Base-by-base conservation (phyloP, 2,113 vertebrate genomes). In the Colinus virginianus region DNA sequence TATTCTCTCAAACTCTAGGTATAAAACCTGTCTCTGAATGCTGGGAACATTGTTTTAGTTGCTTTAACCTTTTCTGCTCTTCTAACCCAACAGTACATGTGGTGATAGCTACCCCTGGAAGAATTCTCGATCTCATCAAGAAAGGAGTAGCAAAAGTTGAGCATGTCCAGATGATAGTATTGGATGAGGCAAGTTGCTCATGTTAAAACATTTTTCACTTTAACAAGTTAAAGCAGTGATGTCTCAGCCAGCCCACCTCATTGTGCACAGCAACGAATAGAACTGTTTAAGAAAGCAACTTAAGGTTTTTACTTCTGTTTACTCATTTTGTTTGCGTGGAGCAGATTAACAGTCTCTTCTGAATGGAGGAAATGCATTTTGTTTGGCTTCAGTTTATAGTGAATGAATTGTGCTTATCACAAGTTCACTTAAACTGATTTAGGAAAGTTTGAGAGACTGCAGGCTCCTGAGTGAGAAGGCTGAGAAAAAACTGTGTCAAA, bases 111-210 rank as follows among this genome's bases (percentile, higher is more conserved):
- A 99, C 99, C 69, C 99, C 99, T 93, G 99, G 99, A 93, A 99
- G 99, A 96, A 99, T 99, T 96, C 97, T 99, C 95, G 99, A 99
- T 98, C 99, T 99, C 93, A 99, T 99, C 97, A 99, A 99, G 97
- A 99, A 99, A 98, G 99, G 99, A 95, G 99, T 99, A 97, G 99
- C 99, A 93, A 99, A 99, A 97, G 99, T 99, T 91, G 98, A 98
- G 96, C 98, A 99, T 94, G 98, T 99, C 97, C 99, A 99, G 98
- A 99, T 99, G 99, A 98, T 99, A 48, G 99, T 99, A 88, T 96
- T 99, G 96, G 99, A 99, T 98, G 99, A 99, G 98, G 99, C 98
- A 97, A 98, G 90, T 69, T 86, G 69, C 49, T 79, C 30, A 3
- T 18, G 32, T 90, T 84, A 67, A 88, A 81, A 3, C 0, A 62